These are phyloP conservation scores for Melanotaenia pygmaea DNA, from an alignment of 2,797 vertebrate species.

Conservation along the genomic window DNA sequence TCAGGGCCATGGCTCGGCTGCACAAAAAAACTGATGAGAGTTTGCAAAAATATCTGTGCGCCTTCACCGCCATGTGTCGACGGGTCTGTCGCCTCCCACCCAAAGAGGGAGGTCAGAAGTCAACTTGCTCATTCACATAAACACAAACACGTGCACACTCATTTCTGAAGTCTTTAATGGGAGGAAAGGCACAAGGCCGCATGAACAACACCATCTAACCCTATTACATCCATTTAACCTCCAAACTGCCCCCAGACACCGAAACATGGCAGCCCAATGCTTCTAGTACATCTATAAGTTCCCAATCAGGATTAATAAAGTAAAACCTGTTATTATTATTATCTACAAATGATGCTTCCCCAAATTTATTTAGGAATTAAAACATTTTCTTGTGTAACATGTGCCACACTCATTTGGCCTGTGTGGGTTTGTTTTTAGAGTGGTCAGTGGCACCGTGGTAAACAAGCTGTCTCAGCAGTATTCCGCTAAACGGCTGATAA, in stretches of 20 bases:
- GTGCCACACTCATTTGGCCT: background rate
- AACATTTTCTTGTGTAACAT: background rate
- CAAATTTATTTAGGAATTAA: background rate
- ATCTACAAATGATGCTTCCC: background rate
- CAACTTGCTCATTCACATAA: background rate
- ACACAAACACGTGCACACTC: background rate
- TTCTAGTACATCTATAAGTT: no score
- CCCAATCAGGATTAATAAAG: no score
- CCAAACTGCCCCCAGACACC: no score
- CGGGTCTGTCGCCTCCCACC: constrained; percentile 94
- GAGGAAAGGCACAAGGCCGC: background rate
- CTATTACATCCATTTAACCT: no score
- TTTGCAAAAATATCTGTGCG: constrained; percentile 96
- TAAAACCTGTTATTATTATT: no score
- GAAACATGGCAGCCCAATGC: no score
- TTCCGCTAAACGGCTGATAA: constrained; percentile 38
- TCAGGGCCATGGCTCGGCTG: constrained; percentile 95
- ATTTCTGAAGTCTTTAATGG: constrained; percentile 1
- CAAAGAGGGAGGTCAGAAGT: constrained; percentile 89
- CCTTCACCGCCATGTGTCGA: constrained; percentile 97
- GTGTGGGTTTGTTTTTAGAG: constrained; percentile 21
- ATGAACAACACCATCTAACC: background rate
- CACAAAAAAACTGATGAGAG: constrained; percentile 99
- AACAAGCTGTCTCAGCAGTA: constrained; percentile 41
- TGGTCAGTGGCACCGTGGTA: constrained; percentile 23